Conservation (phyloP, 2,797 vertebrate genomes). For the Coranthus polyacanthus region DNA sequence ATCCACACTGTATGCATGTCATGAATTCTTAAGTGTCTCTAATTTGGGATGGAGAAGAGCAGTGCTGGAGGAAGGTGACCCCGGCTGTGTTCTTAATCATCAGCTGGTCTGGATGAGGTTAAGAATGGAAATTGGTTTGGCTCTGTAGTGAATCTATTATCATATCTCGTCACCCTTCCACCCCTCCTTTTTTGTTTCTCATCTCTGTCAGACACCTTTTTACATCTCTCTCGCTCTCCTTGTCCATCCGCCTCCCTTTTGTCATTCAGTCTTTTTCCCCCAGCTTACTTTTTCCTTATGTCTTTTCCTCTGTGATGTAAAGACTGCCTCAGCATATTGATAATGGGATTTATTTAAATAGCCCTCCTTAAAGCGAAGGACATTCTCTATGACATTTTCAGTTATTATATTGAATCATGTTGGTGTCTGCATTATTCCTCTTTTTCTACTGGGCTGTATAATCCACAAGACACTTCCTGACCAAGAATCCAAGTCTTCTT, state of each 20-base stretch:
- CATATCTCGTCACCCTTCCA: conserved; percentile 60
- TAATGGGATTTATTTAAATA: conserved; percentile 81
- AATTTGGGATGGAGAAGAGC: conserved; percentile 55
- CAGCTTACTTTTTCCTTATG: conserved; percentile 28
- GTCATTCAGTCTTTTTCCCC: conserved; percentile 62
- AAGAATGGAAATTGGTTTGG: conserved; percentile 80
- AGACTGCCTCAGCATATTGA: conserved; percentile 78
- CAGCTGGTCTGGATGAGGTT: conserved; percentile 76
- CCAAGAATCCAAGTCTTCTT: conserved; percentile 20
- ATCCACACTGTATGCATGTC: conserved; percentile 59
- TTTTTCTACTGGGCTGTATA: conserved; percentile 26
- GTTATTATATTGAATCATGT: conserved; percentile 54
- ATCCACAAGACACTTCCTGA: conserved; percentile 33
- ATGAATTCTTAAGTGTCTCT: conserved; percentile 78
- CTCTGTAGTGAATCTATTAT: conserved; percentile 78
- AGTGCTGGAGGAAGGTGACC: conserved; percentile 76
- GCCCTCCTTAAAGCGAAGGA: conserved; percentile 66
- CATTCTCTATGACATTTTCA: conserved; percentile 60
- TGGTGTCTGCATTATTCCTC: conserved; percentile 46
- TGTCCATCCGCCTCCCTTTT: conserved; percentile 58
- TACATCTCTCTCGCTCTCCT: conserved; percentile 55
- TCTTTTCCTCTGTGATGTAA: conserved; percentile 61
- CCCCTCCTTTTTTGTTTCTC: conserved; percentile 66
- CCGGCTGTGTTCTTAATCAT: conserved; percentile 72
- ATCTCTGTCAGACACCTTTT: conserved; percentile 64